Conservation (phyloP, 1,140 invertebrate genomes). For the Drosophila busckii region DNA sequence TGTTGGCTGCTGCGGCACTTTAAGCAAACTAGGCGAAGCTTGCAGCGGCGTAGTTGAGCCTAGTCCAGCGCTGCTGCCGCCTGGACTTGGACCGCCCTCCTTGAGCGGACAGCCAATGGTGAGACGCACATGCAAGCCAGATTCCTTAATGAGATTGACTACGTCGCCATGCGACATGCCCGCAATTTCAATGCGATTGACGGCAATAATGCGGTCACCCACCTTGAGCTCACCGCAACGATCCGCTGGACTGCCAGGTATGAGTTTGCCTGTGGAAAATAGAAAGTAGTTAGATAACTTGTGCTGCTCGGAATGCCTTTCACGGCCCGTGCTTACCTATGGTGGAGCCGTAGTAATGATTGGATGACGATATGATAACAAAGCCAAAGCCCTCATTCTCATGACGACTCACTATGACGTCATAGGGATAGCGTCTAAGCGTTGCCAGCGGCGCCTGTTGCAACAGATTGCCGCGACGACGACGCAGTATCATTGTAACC, state of each 20-base stretch:
- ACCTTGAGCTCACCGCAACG: conserved; percentile 93
- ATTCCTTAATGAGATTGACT: conserved; percentile 96
- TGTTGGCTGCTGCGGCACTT: conserved; percentile 31
- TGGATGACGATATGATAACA: conserved; percentile 98
- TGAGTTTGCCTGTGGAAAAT: conserved; percentile 88
- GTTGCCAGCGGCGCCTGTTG: conserved; percentile 41
- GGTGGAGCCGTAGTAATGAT: conserved; percentile 87
- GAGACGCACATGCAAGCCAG: conserved; percentile 92
- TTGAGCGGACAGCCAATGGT: conserved; percentile 87
- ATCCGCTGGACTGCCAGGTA: conserved; percentile 96
- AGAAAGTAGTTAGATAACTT: neutral
- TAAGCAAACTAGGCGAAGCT: conserved; percentile 49
- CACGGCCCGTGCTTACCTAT: conserved; percentile 84
- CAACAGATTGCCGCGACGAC: conserved; percentile 79
- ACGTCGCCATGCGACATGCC: conserved; percentile 97
- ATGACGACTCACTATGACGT: conserved; percentile 92
- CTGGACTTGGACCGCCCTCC: conserved; percentile 80
- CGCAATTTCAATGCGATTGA: conserved; percentile 95
- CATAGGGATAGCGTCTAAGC: conserved; percentile 84
- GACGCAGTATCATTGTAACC: conserved; percentile 86
- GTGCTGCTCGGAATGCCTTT: neutral
- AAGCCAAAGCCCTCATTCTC: conserved; percentile 99
- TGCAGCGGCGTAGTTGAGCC: conserved; percentile 47
- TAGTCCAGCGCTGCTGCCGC: conserved; percentile 48
- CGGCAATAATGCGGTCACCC: conserved; percentile 96